A percentile compares a stretch with the other conserved stretches of the same genome.
These are phyloP conservation scores for Coregonus ussuriensis DNA, from an alignment of 2,797 vertebrate species.

Conservation along the genomic window DNA sequence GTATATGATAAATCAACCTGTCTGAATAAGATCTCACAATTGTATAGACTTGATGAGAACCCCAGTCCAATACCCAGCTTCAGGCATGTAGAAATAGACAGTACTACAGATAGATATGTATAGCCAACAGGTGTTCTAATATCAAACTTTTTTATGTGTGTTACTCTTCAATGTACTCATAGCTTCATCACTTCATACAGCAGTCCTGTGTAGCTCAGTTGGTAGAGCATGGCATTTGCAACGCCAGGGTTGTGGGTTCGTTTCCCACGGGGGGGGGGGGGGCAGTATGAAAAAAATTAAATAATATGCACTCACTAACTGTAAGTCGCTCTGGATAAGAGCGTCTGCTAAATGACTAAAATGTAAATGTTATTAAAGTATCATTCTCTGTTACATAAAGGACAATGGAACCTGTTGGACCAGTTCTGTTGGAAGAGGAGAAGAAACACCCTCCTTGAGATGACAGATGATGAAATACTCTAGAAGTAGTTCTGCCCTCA, in stretches of 20 bases:
- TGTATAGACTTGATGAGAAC: no score
- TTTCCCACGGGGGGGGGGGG: background rate
- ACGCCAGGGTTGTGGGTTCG: constrained; percentile 15
- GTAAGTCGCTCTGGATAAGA: background rate
- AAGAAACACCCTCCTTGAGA: constrained; percentile 15
- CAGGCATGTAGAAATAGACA: background rate
- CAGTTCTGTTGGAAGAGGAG: constrained; percentile 19
- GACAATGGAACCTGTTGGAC: constrained; percentile 30
- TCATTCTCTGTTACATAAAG: constrained; percentile 3
- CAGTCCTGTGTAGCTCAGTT: background rate
- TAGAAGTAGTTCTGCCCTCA: background rate
- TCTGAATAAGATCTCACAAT: background rate
- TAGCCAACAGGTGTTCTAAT: background rate
- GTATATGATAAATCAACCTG: background rate
- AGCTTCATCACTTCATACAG: background rate
- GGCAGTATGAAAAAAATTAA: background rate
- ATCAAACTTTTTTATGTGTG: no score
- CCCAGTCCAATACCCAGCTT: background rate
- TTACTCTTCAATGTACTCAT: background rate
- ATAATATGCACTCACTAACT: no score
- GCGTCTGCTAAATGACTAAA: no score
- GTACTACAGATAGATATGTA: background rate
- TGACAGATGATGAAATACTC: background rate
- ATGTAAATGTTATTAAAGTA: background rate
- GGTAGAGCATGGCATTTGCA: constrained; percentile 30